Evolutionary conservation across 2,797 vertebrate genomes (phyloP).

Genomic region (Sarcophilus harrisii): DNA sequence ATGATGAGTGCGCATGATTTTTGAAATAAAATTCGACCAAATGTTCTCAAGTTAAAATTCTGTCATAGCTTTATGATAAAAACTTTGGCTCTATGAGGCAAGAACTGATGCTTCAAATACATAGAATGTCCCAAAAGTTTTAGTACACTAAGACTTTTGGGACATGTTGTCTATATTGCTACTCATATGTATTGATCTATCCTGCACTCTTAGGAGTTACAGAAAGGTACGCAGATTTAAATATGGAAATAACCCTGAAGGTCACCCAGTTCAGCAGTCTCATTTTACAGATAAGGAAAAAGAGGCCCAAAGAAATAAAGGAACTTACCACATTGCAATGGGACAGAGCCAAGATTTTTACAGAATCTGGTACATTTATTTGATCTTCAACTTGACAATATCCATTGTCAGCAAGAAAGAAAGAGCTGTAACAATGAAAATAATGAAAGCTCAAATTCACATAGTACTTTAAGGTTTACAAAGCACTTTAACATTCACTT

Average conservation of each 20-base stretch:
- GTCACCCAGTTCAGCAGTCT: background rate
- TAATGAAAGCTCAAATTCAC: background rate
- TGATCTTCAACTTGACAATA: background rate
- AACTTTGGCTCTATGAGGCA: conserved; percentile 2
- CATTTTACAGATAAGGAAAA: background rate
- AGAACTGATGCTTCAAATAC: conserved; percentile 31
- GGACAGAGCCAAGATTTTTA: background rate
- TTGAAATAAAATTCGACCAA: conserved; percentile 59
- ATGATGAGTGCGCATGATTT: conserved; percentile 35
- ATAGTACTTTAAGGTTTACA: background rate
- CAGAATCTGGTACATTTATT: conserved; percentile 28
- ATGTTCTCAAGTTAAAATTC: conserved; percentile 42
- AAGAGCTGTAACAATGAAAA: background rate
- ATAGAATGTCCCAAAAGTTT: background rate
- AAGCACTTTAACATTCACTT: background rate
- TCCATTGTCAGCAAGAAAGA: background rate
- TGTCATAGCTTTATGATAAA: conserved; percentile 33
- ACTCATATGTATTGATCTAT: background rate
- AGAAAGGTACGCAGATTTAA: background rate
- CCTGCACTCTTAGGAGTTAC: background rate
- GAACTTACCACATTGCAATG: background rate
- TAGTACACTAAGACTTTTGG: background rate
- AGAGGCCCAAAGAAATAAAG: background rate
- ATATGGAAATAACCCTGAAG: background rate
- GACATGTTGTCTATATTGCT: background rate